Evolutionary conservation across 1,140 invertebrate genomes (phyloP).

Genomic region (Psix sp.): DNA sequence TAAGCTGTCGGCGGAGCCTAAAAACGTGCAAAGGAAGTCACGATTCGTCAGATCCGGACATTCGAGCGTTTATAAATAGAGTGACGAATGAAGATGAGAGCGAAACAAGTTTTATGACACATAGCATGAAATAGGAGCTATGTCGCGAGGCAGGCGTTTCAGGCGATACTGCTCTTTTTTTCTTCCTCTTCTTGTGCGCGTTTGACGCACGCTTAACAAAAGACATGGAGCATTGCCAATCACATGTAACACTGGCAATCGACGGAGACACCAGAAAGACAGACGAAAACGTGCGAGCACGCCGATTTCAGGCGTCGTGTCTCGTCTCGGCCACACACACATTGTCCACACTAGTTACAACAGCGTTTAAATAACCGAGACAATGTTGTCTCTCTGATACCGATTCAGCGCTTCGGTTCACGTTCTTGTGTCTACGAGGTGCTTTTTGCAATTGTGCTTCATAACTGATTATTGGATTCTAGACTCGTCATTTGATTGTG

Average conservation of each 20-base stretch:
- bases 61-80: slow-evolving; percentile 68
- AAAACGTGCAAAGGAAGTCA: slow-evolving; percentile 46
- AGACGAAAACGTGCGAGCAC: no score
- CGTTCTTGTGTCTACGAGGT: no score
- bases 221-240: slow-evolving; percentile 38
- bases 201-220: slow-evolving; percentile 33
- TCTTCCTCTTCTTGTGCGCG: slow-evolving; percentile 2
- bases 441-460: no score
- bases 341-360: no score
- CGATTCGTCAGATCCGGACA: slow-evolving; percentile 67
- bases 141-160: slow-evolving; percentile 62
- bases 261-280: no score
- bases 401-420: no score
- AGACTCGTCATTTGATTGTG: no score
- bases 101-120: slow-evolving; percentile 53
- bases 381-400: no score
- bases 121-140: slow-evolving; percentile 67
- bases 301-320: no score
- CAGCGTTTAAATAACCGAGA: no score
- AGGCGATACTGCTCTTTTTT: slow-evolving; percentile 25
- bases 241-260: slow-evolving; percentile 16
- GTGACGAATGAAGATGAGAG: slow-evolving; percentile 47
- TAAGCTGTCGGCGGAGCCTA: slow-evolving; percentile 11
- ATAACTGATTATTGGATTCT: no score
- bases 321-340: no score